These are phyloP conservation scores for Rhopalosiphum maidis DNA, from an alignment of 1,140 invertebrate species.

Conservation along the genomic window DNA sequence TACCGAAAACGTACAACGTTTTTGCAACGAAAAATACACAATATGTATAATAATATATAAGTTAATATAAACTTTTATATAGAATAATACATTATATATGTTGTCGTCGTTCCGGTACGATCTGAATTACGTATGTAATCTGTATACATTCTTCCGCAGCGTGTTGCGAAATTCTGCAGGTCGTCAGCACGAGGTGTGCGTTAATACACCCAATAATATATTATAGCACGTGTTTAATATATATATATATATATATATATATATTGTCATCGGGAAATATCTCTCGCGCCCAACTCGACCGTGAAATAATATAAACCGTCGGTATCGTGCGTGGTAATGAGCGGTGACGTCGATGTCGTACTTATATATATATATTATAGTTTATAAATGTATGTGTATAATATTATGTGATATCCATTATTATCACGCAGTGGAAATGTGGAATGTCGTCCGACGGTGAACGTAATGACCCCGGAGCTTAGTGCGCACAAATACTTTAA, in stretches of 20 bases:
- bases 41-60: no score
- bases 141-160: no score
- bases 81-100: no score
- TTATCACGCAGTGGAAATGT: not conserved
- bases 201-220: not conserved
- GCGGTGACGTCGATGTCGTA: not conserved
- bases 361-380: not conserved
- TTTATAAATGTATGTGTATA: not conserved
- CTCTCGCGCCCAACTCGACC: constrained; percentile 15
- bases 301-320: constrained; percentile 29
- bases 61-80: no score
- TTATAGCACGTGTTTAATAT: not conserved
- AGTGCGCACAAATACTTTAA: not conserved
- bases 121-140: no score
- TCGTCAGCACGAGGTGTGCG: not conserved
- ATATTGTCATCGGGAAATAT: not conserved
- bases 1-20: no score
- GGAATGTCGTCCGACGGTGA: constrained; percentile 32
- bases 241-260: not conserved
- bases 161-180: not conserved
- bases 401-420: not conserved
- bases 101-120: not conserved
- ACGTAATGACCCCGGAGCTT: constrained; percentile 25
- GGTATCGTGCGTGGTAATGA: not conserved
- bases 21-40: no score